Base-by-base conservation (phyloP, 2,888 invertebrate genomes). In the Pycnomerus fuliginosus region DNA sequence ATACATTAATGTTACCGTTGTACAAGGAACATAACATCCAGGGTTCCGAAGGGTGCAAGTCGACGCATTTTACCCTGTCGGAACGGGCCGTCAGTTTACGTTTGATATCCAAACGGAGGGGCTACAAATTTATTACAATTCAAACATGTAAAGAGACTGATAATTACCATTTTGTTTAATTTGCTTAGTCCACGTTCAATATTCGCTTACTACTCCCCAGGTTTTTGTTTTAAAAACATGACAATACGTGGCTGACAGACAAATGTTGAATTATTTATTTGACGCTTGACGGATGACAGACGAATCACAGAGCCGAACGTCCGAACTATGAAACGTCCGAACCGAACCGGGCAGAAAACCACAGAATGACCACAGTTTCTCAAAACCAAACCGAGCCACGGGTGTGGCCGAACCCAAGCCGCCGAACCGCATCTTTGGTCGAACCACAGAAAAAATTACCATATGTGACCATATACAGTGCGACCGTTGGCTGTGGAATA, bases 11-110 rank as follows among this genome's bases (percentile, higher is more conserved):
- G 76, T 98, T 93, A 59, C 99, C 99, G 76, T 95, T 97, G 79
- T 99, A 99, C 17, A 99, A 78, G 23, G 96, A 93, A 62, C 95
- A 97, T 36, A 99, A 79, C 83, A 99, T 91, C 99, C 99, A 99
- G 55, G 97, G 96, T 71, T 99, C 99, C 24, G 88, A 82, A 1
- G 98, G 97, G 73, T 99, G 99, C 56, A 99, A 82, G 73, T 99
- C 99, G 7, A 96, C 94, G 71, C 91, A 91, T 76, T 99, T 99
- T 34, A 99, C 98, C 56, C 99, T 84, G 74, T 99, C 99, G 4
- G 98, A 98, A 56, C 99, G 84, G 37, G 98, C 96, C 40, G 98
- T 92, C 70, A 99, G 76, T 74, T 93, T 95, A 68, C 98, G 85
- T 77, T 98, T 99, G 70, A 99, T 97, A 74, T 99, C 99, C 72